Conservation (phyloP, 2,888 invertebrate species). For the Patella ulyssiponensis region DNA sequence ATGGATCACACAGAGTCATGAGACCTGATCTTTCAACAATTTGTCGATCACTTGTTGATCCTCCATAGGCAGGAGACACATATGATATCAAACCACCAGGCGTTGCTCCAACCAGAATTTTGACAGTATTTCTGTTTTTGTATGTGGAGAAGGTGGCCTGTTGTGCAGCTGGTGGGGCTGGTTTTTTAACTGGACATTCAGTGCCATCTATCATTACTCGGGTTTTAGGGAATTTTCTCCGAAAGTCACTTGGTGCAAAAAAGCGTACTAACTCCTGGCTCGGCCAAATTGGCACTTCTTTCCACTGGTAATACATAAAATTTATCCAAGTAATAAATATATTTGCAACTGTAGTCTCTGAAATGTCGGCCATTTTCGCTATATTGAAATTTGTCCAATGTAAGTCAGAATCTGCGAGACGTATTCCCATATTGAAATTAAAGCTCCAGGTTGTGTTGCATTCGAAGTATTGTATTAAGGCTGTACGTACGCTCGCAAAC, state of each 20-base stretch:
- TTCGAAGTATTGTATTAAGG: too few species aligned
- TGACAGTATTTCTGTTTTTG: constrained; percentile 29
- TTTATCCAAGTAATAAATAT: constrained; percentile 23
- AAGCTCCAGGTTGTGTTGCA: too few species aligned
- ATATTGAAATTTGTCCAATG: too few species aligned
- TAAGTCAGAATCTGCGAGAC: too few species aligned
- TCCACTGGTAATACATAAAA: constrained; percentile 23
- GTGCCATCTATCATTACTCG: constrained; percentile 49
- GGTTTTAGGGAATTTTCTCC: constrained; percentile 40
- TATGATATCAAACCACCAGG: constrained; percentile 27
- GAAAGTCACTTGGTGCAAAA: constrained; percentile 43
- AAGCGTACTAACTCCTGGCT: constrained; percentile 35
- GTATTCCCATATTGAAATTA: too few species aligned
- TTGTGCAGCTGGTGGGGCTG: constrained; percentile 12
- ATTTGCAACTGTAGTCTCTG: not conserved
- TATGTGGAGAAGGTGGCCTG: constrained; percentile 14
- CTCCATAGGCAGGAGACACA: constrained; percentile 32
- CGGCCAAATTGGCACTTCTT: constrained; percentile 42
- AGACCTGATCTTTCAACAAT: constrained; percentile 37
- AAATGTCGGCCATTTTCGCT: not conserved
- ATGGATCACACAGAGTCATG: constrained; percentile 31
- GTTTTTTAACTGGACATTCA: constrained; percentile 44
- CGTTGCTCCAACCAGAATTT: constrained; percentile 28
- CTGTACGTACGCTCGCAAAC: too few species aligned
- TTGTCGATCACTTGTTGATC: constrained; percentile 41